Evolutionary conservation across 2,888 invertebrate species (phyloP), one percentile per base, ranked within the genome.

Genomic region (Drosophila niveifrons): DNA sequence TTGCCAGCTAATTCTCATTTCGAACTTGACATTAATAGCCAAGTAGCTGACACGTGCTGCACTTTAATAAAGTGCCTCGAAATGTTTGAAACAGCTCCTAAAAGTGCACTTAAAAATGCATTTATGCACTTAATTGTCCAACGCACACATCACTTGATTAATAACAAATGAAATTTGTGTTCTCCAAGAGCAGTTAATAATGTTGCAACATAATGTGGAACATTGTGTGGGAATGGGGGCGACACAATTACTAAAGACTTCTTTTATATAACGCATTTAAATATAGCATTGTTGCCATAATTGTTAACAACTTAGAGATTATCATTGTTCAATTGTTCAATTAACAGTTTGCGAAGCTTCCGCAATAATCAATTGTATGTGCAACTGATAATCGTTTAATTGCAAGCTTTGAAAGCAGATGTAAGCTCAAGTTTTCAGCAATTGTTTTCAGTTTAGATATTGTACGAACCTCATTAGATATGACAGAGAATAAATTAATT

Each of bases 21-120:
- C 75, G 87, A 84, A 84, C 83, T 84, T 84, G 83, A 87, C 83
- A 87, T 74, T 78, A 87, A 84, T 84, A 82, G 72, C 67, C 84
- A 83, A 73, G 69, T 62, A 66, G 57, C 52, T 57, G 56, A 65
- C 85, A 78, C 83, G 80, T 80, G 75, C 74, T 69, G 68, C 66
- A 68, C 70, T 83, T 69, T 62, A 78, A 80, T 82, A 71, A 61
- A 57, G 53, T 43, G 41, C 18, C 9, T 47, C 39, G 3, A 41
- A 44, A 39, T 50, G 47, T 50, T 51, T 41, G n/a, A 43, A 48
- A 31, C 50, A 53, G 48, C 59, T 17, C n/a, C 55, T 31, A 41
- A 58, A 52, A 46, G n/a, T 72, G 72, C 72, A 75, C 72, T 72
- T 58, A 31, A 59, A 59, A 50, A 48, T 73, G 70, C 70, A 73